Percentiles rank a stretch among this genome's conserved stretches.
phyloP scores from a whole-genome alignment of 2,888 invertebrate species.

The Erynnis tages region DNA sequence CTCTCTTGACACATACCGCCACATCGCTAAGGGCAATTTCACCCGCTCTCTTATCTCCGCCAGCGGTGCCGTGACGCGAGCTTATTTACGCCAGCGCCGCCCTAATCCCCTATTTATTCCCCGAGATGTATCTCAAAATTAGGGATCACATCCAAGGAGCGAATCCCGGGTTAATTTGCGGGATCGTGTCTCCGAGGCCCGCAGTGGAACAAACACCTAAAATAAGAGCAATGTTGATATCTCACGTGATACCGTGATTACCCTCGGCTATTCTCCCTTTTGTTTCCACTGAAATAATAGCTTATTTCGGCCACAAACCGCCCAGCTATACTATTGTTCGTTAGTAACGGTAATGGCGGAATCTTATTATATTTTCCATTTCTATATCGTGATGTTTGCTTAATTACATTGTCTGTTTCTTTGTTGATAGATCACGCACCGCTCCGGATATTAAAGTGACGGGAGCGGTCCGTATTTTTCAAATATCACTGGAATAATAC shows the following conservation, averaged over 20 bases:
- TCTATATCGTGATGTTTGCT: slow-evolving; percentile 16
- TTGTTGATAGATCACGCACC: slow-evolving; percentile 23
- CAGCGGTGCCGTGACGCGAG: slow-evolving; percentile 62
- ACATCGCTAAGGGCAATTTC: slow-evolving; percentile 60
- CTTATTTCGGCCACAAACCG: slow-evolving; percentile 36
- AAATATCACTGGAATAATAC: slow-evolving; percentile 17
- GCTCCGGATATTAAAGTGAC: slow-evolving; percentile 12
- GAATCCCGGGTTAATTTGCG: slow-evolving; percentile 69
- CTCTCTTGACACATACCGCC: slow-evolving; percentile 45
- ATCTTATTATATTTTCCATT: slow-evolving; percentile 20
- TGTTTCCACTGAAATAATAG: slow-evolving; percentile 42
- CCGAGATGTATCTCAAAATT: slow-evolving; percentile 80
- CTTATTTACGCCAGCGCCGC: slow-evolving; percentile 76
- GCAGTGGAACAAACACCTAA: slow-evolving; percentile 46
- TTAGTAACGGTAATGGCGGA: slow-evolving; percentile 20
- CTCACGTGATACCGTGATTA: slow-evolving; percentile 51
- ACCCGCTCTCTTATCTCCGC: slow-evolving; percentile 67
- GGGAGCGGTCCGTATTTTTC: slow-evolving; percentile 12
- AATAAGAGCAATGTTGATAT: slow-evolving; percentile 48
- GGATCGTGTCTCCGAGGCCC: slow-evolving; percentile 42
- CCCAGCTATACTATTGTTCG: slow-evolving; percentile 9
- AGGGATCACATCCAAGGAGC: slow-evolving; percentile 72
- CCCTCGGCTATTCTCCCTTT: slow-evolving; percentile 39
- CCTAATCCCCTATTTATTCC: slow-evolving; percentile 80
- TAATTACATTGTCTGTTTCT: slow-evolving; percentile 21